Evolutionary conservation across 2,113 vertebrate species (phyloP).

Genomic region (Lepus americanus): DNA sequence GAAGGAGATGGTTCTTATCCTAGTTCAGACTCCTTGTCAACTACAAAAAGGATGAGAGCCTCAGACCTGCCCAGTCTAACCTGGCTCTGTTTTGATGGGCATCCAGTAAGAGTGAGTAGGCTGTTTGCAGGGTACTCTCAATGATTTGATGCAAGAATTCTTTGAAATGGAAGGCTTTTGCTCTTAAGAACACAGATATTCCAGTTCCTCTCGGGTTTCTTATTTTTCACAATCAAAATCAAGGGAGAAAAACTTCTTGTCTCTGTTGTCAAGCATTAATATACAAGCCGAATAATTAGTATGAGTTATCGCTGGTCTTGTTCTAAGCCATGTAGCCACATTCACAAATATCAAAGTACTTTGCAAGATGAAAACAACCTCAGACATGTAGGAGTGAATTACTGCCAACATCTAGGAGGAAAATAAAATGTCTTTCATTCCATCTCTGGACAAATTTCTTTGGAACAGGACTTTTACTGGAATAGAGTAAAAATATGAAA

Average conservation of each 20-base stretch:
- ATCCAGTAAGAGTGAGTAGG: background rate
- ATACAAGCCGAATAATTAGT: conserved; percentile 82
- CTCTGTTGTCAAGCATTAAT: conserved; percentile 80
- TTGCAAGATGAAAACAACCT: conserved; percentile 75
- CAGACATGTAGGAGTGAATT: conserved; percentile 77
- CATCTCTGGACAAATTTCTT: conserved; percentile 42
- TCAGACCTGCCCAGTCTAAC: background rate
- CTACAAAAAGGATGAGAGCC: rapidly evolving
- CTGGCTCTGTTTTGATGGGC: background rate
- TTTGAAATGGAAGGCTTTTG: background rate
- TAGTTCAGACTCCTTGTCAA: background rate
- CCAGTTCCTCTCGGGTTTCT: conserved; percentile 35
- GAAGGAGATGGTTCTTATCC: background rate
- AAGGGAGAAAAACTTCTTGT: conserved; percentile 70
- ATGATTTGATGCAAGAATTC: background rate
- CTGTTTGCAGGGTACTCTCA: rapidly evolving
- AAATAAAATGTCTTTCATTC: conserved; percentile 76
- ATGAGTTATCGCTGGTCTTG: conserved; percentile 76
- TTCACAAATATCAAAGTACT: conserved; percentile 74
- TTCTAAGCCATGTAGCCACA: conserved; percentile 76
- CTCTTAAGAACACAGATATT: conserved; percentile 17
- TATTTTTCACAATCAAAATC: conserved; percentile 69
- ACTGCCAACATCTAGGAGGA: conserved; percentile 60
- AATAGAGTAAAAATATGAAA: conserved; percentile 63
- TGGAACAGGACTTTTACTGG: conserved; percentile 59